A percentile compares a stretch with the other conserved stretches of the same genome.
Evolutionary conservation across 2,797 vertebrate genomes (phyloP).

Genomic region (Carcharodon carcharias): DNA sequence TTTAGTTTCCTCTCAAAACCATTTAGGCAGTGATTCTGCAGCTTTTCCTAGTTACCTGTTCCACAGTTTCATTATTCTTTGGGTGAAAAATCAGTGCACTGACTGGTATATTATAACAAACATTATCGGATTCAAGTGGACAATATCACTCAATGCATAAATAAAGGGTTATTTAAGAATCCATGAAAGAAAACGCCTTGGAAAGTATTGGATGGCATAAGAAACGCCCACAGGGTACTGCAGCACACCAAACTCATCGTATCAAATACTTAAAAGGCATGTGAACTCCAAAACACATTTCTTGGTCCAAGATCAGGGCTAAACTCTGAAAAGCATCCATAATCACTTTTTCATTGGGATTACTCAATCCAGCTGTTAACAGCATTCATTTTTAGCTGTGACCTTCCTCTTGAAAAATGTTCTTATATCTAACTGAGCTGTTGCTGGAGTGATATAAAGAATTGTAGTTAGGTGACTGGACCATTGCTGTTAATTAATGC

Average conservation of each 20-base stretch:
- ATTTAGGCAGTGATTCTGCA: not conserved
- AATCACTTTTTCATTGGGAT: conserved; percentile 6
- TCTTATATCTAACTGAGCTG: not conserved
- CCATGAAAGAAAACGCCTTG: not conserved
- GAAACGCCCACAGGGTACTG: not conserved
- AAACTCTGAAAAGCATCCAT: not conserved
- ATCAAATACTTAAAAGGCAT: conserved; percentile 5
- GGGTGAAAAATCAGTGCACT: not conserved
- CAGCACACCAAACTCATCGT: not conserved
- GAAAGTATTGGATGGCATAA: not conserved
- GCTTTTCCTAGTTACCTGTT: not conserved
- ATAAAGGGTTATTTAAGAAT: not conserved
- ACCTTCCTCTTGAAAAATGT: conserved; percentile 6
- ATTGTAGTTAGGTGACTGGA: not conserved
- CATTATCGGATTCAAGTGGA: not conserved
- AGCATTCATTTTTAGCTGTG: not conserved
- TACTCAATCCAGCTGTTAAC: conserved; percentile 29
- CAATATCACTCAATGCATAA: not conserved
- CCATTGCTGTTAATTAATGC: not conserved
- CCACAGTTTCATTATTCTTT: not conserved
- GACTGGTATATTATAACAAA: not conserved
- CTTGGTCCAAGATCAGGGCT: conserved; percentile 21
- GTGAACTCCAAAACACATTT: conserved; percentile 21
- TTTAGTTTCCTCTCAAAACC: not conserved
- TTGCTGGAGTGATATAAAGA: not conserved